phyloP scores from a whole-genome alignment of 2,113 vertebrate genomes.

The Planiliza haematocheilus region DNA sequence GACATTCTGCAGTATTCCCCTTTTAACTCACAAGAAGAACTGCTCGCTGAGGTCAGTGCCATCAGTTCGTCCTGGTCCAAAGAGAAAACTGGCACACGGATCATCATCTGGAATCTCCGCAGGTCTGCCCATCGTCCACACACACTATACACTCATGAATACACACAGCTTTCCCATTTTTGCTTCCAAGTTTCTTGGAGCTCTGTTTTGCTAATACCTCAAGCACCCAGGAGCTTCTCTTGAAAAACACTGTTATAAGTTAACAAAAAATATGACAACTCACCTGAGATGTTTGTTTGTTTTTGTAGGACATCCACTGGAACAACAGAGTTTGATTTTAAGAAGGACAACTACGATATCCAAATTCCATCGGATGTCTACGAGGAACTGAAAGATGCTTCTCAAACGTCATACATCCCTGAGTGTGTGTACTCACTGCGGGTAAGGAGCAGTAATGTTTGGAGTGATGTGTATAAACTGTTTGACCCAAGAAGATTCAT shows the following conservation, averaged over 20 bases:
- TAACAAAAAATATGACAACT: too few species aligned
- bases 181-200: too few species aligned
- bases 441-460: conserved; percentile 58
- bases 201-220: too few species aligned
- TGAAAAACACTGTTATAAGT: too few species aligned
- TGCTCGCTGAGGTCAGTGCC: conserved; percentile 87
- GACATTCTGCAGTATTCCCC: conserved; percentile 90
- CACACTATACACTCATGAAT: neutral
- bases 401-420: conserved; percentile 86
- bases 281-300: neutral
- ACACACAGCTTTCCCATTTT: too few species aligned
- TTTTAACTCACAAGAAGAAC: conserved; percentile 84
- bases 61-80: conserved; percentile 71
- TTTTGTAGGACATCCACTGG: conserved; percentile 83
- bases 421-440: conserved; percentile 87
- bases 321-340: conserved; percentile 91
- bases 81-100: conserved; percentile 89
- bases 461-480: too few species aligned
- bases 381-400: conserved; percentile 78
- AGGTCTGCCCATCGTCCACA: conserved; percentile 79
- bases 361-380: conserved; percentile 88
- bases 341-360: conserved; percentile 91
- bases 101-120: conserved; percentile 97
- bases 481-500: too few species aligned
- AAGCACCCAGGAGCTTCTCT: too few species aligned